Evolutionary conservation across 2,888 invertebrate genomes (phyloP), one percentile per base, ranked within the genome.

Genomic region (Aphodius sticticus): DNA sequence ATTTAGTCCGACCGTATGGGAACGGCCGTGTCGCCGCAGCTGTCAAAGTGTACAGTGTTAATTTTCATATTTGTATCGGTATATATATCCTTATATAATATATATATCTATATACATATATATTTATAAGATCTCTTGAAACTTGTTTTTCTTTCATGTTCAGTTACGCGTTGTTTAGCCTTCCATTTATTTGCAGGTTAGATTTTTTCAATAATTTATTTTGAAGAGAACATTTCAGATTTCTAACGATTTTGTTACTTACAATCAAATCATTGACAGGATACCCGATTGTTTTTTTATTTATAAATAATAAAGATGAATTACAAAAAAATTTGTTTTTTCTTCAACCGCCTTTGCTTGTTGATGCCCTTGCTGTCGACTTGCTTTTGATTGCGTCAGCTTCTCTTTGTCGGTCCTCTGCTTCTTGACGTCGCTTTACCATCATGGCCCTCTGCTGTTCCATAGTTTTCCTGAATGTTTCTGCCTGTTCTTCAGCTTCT

Each of bases 391-490:
- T 12, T 5, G 53, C 53, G 12, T 53, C 53, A 1, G 7, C 14
- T 74, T 78, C 78, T 78, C 83, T 83, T 70, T 85, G 85, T 75
- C 84, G 85, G 69, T 79, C 82, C 81, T 86, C 87, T 6, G 88
- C 88, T 82, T 88, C 88, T 82, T 87, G 86, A 1, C 87, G 88
- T 80, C 89, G 85, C 81, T 87, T 89, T 16, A 88, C 83, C 80
- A 88, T 89, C 87, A 88, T 87, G 16, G 88, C 86, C 78, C 85
- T 86, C 80, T 90, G 89, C 81, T 88, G 87, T 78, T 87, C 84
- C 9, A 90, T 80, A 6, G 87, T 88, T 84, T 86, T 87, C 75
- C 84, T 85, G 78, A 89, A 90, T 3, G 86, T 87, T 76, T 88
- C 86, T 26, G 84, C 86, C 77, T 89, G 89, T 38, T 87, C 85